phyloP scores from a whole-genome alignment of 2,113 vertebrate genomes.

The Mus pahari region DNA sequence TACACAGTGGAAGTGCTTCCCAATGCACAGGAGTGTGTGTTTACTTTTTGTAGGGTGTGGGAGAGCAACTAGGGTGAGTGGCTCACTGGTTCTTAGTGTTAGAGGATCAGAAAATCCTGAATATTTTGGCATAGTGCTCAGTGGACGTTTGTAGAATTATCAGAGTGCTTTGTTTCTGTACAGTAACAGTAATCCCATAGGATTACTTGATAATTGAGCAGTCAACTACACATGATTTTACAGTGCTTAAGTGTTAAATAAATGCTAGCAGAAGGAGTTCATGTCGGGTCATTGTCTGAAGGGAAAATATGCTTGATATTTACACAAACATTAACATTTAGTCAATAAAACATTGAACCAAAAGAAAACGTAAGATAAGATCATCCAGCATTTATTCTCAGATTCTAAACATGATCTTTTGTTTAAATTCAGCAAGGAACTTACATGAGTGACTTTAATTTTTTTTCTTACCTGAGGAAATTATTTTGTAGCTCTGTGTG shows the following conservation, averaged over 20 bases:
- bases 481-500: not conserved
- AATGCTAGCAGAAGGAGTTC: slow-evolving; percentile 18
- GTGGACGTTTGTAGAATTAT: slow-evolving; percentile 2
- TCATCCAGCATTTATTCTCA: not conserved
- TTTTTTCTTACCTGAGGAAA: not conserved
- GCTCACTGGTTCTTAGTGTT: slow-evolving; percentile 44
- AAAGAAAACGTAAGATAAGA: slow-evolving; percentile 16
- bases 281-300: not conserved
- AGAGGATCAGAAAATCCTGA: slow-evolving; percentile 7
- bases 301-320: not conserved
- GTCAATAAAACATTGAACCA: slow-evolving; percentile 23
- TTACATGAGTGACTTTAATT: not conserved
- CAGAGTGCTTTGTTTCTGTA: not conserved
- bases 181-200: not conserved
- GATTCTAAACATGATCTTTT: not conserved
- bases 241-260: slow-evolving; percentile 33
- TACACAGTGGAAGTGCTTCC: not conserved
- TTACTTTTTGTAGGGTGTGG: slow-evolving; percentile 60
- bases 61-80: slow-evolving; percentile 1
- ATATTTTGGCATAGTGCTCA: slow-evolving; percentile 38
- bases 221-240: slow-evolving; percentile 34
- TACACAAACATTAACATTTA: not conserved
- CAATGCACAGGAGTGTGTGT: slow-evolving; percentile 17
- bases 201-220: slow-evolving; percentile 3
- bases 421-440: not conserved